Conservation (phyloP, 2,113 vertebrate species). For the Nothocercus nigrocapillus region DNA sequence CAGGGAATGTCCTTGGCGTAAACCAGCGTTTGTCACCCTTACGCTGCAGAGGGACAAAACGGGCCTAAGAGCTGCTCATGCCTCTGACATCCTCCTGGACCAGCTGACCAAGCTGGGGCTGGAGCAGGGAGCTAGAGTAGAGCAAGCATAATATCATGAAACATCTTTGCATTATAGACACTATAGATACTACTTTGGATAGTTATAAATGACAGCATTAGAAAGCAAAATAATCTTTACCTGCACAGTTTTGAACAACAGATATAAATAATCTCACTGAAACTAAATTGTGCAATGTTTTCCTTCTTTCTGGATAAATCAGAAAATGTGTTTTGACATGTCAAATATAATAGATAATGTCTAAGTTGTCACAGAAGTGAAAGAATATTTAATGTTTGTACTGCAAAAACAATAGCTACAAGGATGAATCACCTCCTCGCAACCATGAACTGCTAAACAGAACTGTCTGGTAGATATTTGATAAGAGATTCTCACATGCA, state of each 20-base stretch:
- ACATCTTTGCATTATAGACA: not conserved
- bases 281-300: not conserved
- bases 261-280: not conserved
- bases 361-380: slow-evolving; percentile 24
- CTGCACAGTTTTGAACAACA: not conserved
- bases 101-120: not conserved
- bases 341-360: slow-evolving; percentile 36
- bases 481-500: slow-evolving; percentile 41
- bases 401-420: slow-evolving; percentile 56
- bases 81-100: not conserved
- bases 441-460: slow-evolving; percentile 47
- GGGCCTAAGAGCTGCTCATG: not conserved
- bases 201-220: not conserved
- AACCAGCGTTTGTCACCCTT: not conserved
- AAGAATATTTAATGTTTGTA: slow-evolving; percentile 46
- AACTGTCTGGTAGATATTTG: slow-evolving; percentile 54
- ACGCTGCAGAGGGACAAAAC: not conserved
- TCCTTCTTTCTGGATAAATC: not conserved
- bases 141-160: not conserved
- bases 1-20: fast-evolving
- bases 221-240: not conserved
- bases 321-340: slow-evolving; percentile 28
- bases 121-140: not conserved
- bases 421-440: slow-evolving; percentile 47
- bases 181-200: not conserved